Evolutionary conservation across 2,113 vertebrate species (phyloP).

Genomic region (Steatornis caripensis): DNA sequence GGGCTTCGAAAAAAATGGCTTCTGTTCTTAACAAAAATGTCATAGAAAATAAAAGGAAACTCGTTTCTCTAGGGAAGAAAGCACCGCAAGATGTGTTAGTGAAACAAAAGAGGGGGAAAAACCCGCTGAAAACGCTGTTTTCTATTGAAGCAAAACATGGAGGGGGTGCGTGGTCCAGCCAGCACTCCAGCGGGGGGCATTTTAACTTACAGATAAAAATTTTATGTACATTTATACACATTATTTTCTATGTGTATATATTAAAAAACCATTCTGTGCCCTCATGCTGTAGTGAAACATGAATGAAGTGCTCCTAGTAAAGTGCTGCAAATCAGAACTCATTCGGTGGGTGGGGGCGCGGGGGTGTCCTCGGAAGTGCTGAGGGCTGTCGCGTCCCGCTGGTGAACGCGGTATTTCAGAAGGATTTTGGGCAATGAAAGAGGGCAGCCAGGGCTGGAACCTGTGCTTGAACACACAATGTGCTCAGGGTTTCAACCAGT

Average conservation of each 20-base stretch:
- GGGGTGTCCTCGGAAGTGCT: neutral
- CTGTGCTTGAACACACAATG: neutral
- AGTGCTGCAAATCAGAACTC: neutral
- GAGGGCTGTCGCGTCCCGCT: neutral
- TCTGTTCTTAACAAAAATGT: neutral
- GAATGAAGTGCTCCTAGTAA: neutral
- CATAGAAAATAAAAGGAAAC: neutral
- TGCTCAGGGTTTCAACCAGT: neutral
- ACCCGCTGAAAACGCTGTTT: neutral
- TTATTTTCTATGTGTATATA: fast-evolving
- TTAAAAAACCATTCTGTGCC: neutral
- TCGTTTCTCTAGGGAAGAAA: neutral
- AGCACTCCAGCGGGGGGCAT: neutral
- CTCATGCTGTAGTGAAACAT: neutral
- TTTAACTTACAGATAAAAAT: neutral
- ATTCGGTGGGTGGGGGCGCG: neutral
- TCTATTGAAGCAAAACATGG: neutral
- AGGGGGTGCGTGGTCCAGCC: neutral
- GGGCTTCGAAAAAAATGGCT: neutral
- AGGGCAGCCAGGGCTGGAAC: neutral
- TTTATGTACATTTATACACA: fast-evolving
- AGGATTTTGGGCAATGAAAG: neutral
- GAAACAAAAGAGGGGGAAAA: neutral
- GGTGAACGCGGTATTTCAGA: fast-evolving
- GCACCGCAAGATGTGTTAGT: neutral